These are phyloP conservation scores for Drosophila pruinosa DNA, from an alignment of 1,140 invertebrate species.

Conservation along the genomic window DNA sequence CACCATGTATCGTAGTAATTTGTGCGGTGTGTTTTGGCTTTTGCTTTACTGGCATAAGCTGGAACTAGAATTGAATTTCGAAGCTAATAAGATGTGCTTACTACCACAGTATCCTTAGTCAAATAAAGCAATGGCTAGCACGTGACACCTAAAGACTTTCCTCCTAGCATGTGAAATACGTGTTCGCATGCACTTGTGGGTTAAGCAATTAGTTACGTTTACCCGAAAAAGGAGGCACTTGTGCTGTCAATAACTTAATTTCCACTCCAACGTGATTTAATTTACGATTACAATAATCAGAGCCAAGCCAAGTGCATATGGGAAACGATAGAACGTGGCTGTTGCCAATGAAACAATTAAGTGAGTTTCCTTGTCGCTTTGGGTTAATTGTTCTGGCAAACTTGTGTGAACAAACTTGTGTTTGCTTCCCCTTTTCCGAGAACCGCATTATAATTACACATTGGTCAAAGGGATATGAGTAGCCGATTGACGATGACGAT, in stretches of 20 bases:
- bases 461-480: too few species aligned
- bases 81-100: neutral
- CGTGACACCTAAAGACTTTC: constrained; percentile 23
- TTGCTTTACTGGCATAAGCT: constrained; percentile 6
- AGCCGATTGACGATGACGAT: too few species aligned
- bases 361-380: constrained; percentile 59
- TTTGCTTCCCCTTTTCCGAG: neutral
- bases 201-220: constrained; percentile 65
- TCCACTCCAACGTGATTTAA: constrained; percentile 75
- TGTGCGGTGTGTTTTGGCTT: neutral
- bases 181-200: neutral
- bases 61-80: constrained; percentile 20
- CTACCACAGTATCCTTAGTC: too few species aligned
- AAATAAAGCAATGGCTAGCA: neutral
- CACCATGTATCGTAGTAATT: neutral
- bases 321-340: neutral
- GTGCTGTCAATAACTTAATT: constrained; percentile 74
- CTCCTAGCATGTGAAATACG: neutral
- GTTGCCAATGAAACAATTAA: constrained; percentile 59
- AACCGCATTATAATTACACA: neutral
- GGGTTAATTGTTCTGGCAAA: constrained; percentile 13
- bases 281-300: constrained; percentile 61
- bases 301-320: neutral
- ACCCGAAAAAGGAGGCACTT: constrained; percentile 41
- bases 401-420: too few species aligned